Conservation (phyloP, 2,888 invertebrate genomes). For the Ethmia dodecea region DNA sequence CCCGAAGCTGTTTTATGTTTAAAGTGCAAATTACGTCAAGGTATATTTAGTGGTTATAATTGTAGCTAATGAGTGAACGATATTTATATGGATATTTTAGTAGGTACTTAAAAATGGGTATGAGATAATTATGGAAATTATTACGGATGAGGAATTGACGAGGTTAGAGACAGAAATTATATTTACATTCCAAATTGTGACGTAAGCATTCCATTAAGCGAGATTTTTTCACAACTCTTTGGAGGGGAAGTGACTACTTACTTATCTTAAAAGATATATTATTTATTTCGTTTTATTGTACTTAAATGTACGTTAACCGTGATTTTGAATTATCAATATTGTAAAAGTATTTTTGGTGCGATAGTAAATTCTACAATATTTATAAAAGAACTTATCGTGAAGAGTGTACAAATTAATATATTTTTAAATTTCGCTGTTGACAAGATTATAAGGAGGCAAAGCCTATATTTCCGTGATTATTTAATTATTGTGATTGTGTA, state of each 20-base stretch:
- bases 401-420: conserved; percentile 76
- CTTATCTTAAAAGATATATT: conserved; percentile 41
- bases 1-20: conserved; percentile 62
- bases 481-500: conserved; percentile 70
- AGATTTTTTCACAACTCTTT: conserved; percentile 47
- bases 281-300: conserved; percentile 56
- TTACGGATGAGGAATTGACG: no score
- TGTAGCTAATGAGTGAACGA: conserved; percentile 56
- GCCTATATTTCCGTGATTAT: conserved; percentile 69
- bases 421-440: conserved; percentile 75
- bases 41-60: conserved; percentile 61
- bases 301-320: conserved; percentile 50
- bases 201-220: conserved; percentile 50
- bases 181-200: conserved; percentile 52
- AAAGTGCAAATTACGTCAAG: conserved; percentile 71
- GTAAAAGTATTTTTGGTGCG: conserved; percentile 65
- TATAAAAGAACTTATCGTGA: conserved; percentile 56
- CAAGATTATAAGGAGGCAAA: conserved; percentile 62
- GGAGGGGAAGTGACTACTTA: conserved; percentile 61
- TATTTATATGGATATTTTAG: conserved; percentile 72
- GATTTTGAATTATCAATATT: conserved; percentile 47
- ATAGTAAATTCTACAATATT: conserved; percentile 75
- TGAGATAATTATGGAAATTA: conserved; percentile 31
- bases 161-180: conserved; percentile 28
- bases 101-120: conserved; percentile 56